Base-by-base conservation (phyloP, 1,140 invertebrate species). In the Eumeta japonica region DNA sequence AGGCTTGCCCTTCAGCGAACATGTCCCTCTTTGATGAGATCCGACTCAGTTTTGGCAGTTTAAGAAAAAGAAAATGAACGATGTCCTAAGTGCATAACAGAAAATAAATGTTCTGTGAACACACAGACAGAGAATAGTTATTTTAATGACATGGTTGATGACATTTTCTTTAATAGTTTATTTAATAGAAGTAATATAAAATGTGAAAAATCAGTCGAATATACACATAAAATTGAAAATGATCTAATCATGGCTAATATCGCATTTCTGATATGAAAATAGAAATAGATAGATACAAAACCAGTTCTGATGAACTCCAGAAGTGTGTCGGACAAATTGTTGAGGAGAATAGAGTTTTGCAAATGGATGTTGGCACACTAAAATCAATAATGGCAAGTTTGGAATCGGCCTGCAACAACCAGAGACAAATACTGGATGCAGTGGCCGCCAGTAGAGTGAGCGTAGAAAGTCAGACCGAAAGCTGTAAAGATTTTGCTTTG, bases 21-120 rank as follows among this genome's bases (percentile, higher is more conserved):
- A 45, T 72, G 28, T 65, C 67, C 2, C 39, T 72, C 2, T 67
- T 61, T 35, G 62, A 72, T 38, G 67, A 72, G 45, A 65, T 72
- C 35, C 45, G 68, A 16, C 49, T 58, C 2, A 73, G 68, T 43
- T 61, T 68, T 35, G 57, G 49, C n/a, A n/a, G n/a, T n/a, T n/a
- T n/a, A n/a, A n/a, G n/a, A n/a, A n/a, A n/a, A n/a, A n/a, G n/a
- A n/a, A n/a, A n/a, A n/a, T n/a, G n/a, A n/a, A n/a, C n/a, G n/a
- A n/a, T n/a, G n/a, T n/a, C n/a, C n/a, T n/a, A n/a, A n/a, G n/a
- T n/a, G n/a, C n/a, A n/a, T n/a, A n/a, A n/a, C n/a, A n/a, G n/a
- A n/a, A n/a, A n/a, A n/a, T n/a, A n/a, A n/a, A n/a, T n/a, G n/a
- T n/a, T n/a, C n/a, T n/a, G n/a, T n/a, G n/a, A n/a, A n/a, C n/a